Evolutionary conservation across 2,888 invertebrate species (phyloP).

Genomic region (Coelogynopora nodosa): DNA sequence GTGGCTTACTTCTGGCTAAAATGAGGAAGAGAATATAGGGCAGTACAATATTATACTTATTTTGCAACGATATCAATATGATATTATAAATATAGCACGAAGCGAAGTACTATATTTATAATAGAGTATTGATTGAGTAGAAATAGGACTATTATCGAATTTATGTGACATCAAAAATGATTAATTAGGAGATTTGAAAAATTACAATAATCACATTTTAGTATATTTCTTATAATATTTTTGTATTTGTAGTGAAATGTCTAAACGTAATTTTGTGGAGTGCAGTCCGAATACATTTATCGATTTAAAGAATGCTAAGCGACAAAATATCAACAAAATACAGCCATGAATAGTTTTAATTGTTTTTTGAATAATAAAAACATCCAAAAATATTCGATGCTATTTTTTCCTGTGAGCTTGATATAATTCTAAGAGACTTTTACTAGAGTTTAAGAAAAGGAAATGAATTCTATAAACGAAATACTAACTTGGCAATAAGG

Average conservation of each 20-base stretch:
- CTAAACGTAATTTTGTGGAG: constrained; percentile 25
- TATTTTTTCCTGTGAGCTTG: constrained; percentile 2
- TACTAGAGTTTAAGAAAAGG: neutral
- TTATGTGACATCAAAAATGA: constrained; percentile 1
- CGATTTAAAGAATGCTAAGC: constrained; percentile 20
- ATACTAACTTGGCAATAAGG: neutral
- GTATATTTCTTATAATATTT: constrained; percentile 18
- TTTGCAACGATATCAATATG: no score
- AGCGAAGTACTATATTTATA: no score
- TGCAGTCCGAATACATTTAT: constrained; percentile 2
- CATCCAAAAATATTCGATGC: neutral
- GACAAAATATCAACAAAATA: constrained; percentile 15
- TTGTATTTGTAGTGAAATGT: constrained; percentile 18
- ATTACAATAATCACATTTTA: constrained; percentile 10
- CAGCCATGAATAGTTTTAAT: constrained; percentile 28
- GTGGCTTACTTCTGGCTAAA: no score
- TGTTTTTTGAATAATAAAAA: constrained; percentile 28
- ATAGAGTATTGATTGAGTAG: no score
- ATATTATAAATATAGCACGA: no score
- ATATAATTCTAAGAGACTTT: constrained; percentile 25
- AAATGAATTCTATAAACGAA: neutral
- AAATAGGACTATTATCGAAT: neutral
- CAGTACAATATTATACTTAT: no score
- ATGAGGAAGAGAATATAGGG: no score
- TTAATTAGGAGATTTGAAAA: neutral